These are phyloP conservation scores for Vulpes lagopus DNA, from an alignment of 2,113 vertebrate species.

Conservation along the genomic window DNA sequence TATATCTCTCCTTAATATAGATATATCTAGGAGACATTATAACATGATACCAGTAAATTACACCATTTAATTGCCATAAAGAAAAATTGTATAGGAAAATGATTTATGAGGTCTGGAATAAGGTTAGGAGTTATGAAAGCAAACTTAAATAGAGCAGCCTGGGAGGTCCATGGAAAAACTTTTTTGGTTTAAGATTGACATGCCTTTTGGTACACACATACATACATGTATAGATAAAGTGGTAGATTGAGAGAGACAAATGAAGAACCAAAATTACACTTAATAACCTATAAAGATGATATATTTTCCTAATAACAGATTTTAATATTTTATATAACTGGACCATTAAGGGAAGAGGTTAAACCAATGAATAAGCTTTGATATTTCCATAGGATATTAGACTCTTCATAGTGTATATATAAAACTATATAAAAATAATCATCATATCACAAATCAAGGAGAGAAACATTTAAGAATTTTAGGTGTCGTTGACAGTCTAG, in stretches of 20 bases:
- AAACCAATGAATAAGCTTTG: neutral
- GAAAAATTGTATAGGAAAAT: neutral
- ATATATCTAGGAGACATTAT: neutral
- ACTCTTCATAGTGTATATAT: neutral
- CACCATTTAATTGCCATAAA: neutral
- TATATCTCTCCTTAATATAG: neutral
- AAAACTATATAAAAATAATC: neutral
- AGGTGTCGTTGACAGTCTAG: neutral
- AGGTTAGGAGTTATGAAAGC: neutral
- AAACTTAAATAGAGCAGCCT: neutral
- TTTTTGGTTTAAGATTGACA: neutral
- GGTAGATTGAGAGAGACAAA: neutral
- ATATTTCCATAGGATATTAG: neutral
- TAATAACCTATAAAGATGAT: neutral
- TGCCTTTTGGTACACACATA: neutral
- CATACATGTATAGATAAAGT: neutral
- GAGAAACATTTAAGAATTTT: neutral
- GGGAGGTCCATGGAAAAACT: neutral
- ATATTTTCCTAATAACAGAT: neutral
- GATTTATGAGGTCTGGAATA: neutral
- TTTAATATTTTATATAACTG: neutral
- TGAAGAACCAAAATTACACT: neutral
- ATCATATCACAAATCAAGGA: neutral
- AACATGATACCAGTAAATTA: neutral
- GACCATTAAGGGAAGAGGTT: neutral